Evolutionary conservation across 2,113 vertebrate species (phyloP).

Genomic region (Tringa solitaria): DNA sequence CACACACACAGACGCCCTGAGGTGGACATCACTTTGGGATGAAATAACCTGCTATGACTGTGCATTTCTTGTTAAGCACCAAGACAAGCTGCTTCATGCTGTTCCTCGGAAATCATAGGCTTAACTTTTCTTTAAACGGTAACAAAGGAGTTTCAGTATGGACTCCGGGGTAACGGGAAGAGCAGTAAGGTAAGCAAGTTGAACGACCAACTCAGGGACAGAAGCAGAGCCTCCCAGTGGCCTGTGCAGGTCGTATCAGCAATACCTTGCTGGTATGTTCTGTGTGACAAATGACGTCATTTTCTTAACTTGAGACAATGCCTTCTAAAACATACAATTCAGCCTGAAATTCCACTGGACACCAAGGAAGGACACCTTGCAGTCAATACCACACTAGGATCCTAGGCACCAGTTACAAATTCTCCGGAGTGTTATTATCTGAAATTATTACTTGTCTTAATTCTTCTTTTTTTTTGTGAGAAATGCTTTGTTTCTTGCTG

Average conservation of each 20-base stretch:
- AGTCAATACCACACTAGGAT: not conserved
- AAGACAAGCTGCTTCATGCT: not conserved
- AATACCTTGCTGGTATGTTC: not conserved
- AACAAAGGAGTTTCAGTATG: not conserved
- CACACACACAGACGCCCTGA: not conserved
- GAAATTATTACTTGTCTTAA: not conserved
- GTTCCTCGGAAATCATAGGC: not conserved
- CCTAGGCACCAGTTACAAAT: not conserved
- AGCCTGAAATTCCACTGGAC: not conserved
- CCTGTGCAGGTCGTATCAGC: not conserved
- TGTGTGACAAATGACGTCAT: not conserved
- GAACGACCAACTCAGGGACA: not conserved
- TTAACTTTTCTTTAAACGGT: not conserved
- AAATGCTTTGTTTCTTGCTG: not conserved
- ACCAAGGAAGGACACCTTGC: not conserved
- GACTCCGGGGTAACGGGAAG: not conserved
- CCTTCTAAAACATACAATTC: not conserved
- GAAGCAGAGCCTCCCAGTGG: not conserved
- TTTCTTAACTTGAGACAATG: not conserved
- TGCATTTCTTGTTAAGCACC: not conserved
- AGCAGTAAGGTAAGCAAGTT: not conserved
- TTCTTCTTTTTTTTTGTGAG: not conserved
- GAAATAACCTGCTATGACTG: not conserved
- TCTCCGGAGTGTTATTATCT: not conserved
- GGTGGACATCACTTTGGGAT: not conserved